Evolutionary conservation across 2,797 vertebrate species (phyloP).

Genomic region (Threskiornis aethiopicus): DNA sequence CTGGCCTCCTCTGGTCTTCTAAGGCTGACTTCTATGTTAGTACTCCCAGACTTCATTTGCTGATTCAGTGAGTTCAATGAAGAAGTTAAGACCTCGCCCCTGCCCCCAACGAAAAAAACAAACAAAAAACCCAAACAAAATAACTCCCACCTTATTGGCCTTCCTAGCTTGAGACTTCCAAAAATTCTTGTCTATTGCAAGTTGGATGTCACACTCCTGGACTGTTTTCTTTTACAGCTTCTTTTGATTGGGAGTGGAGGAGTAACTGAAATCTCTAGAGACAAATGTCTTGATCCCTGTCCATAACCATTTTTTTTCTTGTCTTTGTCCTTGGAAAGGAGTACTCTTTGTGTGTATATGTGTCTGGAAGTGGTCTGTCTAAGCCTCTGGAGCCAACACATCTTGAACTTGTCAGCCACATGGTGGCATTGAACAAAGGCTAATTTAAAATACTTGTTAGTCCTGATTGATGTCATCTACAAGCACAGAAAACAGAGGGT

Average conservation of each 20-base stretch:
- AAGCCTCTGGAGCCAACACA: not conserved
- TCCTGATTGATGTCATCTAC: not conserved
- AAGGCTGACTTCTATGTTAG: not conserved
- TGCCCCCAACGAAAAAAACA: rapidly evolving
- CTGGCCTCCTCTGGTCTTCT: not conserved
- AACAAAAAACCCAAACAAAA: not conserved
- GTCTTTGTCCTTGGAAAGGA: not conserved
- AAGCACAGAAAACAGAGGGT: not conserved
- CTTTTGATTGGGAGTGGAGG: not conserved
- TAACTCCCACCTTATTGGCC: rapidly evolving
- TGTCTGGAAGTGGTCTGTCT: not conserved
- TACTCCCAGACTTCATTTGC: not conserved
- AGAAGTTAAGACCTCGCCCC: not conserved
- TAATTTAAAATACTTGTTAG: not conserved
- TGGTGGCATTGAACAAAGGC: not conserved
- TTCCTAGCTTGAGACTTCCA: not conserved
- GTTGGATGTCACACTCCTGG: not conserved
- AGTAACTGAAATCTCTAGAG: not conserved
- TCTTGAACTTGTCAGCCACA: not conserved
- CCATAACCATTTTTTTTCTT: not conserved
- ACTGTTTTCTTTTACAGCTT: not conserved
- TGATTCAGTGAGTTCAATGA: not conserved
- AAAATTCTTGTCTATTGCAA: not conserved
- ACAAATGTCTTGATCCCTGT: not conserved
- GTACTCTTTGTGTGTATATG: not conserved